Percentiles rank a stretch among this genome's conserved stretches.
These are phyloP conservation scores for Agriopis aurantiaria DNA, from an alignment of 2,888 invertebrate species.

Conservation along the genomic window DNA sequence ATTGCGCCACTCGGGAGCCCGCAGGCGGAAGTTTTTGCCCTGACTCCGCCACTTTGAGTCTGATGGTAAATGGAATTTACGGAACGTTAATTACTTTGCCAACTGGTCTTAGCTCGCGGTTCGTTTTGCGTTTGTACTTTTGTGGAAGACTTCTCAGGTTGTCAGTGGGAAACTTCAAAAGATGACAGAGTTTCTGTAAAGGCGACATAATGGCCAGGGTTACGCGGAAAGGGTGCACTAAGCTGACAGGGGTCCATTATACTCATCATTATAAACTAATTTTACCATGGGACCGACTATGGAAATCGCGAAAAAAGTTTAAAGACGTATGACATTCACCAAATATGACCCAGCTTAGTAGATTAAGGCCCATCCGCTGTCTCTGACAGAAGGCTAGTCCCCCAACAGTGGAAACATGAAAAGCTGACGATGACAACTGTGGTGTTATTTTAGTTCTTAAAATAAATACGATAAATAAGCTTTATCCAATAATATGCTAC, in stretches of 20 bases:
- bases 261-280: too few relatives aligned
- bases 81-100: slow-evolving; percentile 38
- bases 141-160: neutral
- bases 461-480: too few relatives aligned
- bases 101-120: slow-evolving; percentile 18
- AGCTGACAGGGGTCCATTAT: neutral
- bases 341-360: too few relatives aligned
- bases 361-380: too few relatives aligned
- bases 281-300: too few relatives aligned
- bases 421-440: too few relatives aligned
- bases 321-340: too few relatives aligned
- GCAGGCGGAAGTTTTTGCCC: slow-evolving; percentile 47
- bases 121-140: slow-evolving; percentile 4
- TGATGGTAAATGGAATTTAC: slow-evolving; percentile 35
- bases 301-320: too few relatives aligned
- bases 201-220: neutral
- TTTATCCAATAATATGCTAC: neutral
- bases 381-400: too few relatives aligned
- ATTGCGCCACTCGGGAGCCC: slow-evolving; percentile 38
- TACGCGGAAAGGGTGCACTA: too few relatives aligned
- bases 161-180: slow-evolving; percentile 8
- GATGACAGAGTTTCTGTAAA: neutral
- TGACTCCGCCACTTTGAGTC: slow-evolving; percentile 41
- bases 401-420: too few relatives aligned
- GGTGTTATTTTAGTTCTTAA: too few relatives aligned